Percentiles rank a stretch among this genome's conserved stretches.
Conservation (phyloP, 2,113 vertebrate species). For the Pseudorectes ferrugineus region DNA sequence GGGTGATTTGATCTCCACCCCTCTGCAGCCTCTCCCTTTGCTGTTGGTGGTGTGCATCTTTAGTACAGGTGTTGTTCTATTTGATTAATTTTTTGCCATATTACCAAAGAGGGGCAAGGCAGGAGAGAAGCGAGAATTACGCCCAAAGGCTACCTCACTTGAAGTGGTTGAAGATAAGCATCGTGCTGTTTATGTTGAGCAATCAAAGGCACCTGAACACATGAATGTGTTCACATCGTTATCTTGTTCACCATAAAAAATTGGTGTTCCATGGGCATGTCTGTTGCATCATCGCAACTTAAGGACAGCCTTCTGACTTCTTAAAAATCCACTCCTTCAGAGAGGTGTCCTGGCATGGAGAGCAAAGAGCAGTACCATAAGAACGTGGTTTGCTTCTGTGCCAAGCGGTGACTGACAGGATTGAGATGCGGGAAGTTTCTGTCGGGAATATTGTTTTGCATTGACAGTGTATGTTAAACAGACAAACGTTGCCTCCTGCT, state of each 20-base stretch:
- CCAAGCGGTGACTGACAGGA: neutral
- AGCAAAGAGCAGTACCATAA: neutral
- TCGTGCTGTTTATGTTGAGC: neutral
- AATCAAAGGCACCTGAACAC: neutral
- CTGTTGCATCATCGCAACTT: neutral
- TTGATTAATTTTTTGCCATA: neutral
- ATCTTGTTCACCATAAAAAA: neutral
- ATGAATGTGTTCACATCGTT: neutral
- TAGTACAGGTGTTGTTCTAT: neutral
- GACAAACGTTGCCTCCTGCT: neutral
- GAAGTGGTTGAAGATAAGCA: neutral
- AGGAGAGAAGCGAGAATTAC: neutral
- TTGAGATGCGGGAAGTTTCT: neutral
- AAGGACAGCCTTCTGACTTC: neutral
- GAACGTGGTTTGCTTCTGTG: neutral
- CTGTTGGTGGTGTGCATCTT: neutral
- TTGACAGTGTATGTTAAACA: fast-evolving
- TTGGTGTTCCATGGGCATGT: neutral
- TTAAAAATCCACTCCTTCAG: neutral
- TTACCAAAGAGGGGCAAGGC: neutral
- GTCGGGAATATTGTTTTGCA: neutral
- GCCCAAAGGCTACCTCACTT: neutral
- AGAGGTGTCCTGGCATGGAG: neutral
- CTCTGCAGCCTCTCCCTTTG: neutral
- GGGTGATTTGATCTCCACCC: neutral